These are phyloP conservation scores for Halcyon leucocephala DNA, from an alignment of 2,797 vertebrate species.

Conservation along the genomic window DNA sequence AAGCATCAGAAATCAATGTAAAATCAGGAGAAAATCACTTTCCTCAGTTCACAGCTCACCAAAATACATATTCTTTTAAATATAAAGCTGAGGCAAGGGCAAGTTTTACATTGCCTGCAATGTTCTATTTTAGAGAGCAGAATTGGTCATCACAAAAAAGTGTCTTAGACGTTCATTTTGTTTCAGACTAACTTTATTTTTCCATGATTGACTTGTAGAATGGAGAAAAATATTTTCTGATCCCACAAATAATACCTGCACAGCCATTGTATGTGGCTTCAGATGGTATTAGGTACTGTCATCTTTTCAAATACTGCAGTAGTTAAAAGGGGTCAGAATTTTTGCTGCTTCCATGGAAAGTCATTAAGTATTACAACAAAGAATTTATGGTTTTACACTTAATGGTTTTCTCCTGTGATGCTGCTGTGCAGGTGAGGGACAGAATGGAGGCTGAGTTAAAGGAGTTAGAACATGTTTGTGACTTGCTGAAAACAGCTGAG, in stretches of 20 bases:
- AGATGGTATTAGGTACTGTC: background rate
- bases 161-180: background rate
- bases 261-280: background rate
- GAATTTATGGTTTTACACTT: slow-evolving; percentile 48
- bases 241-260: background rate
- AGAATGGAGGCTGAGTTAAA: slow-evolving; percentile 78
- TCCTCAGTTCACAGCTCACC: background rate
- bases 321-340: background rate
- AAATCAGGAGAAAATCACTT: background rate
- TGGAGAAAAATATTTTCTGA: background rate
- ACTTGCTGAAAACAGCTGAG: slow-evolving; percentile 79
- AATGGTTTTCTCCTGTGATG: slow-evolving; percentile 39
- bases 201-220: background rate
- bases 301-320: background rate
- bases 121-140: background rate
- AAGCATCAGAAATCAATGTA: background rate
- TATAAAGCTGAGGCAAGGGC: background rate
- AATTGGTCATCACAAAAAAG: background rate
- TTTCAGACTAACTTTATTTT: background rate
- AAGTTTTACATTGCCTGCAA: background rate
- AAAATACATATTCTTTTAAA: background rate
- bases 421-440: slow-evolving; percentile 80
- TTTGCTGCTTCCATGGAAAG: background rate
- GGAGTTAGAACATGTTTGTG: slow-evolving; percentile 76
- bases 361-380: background rate